Base-by-base conservation (phyloP, 1,140 invertebrate genomes). In the Zaprionus nigranus region DNA sequence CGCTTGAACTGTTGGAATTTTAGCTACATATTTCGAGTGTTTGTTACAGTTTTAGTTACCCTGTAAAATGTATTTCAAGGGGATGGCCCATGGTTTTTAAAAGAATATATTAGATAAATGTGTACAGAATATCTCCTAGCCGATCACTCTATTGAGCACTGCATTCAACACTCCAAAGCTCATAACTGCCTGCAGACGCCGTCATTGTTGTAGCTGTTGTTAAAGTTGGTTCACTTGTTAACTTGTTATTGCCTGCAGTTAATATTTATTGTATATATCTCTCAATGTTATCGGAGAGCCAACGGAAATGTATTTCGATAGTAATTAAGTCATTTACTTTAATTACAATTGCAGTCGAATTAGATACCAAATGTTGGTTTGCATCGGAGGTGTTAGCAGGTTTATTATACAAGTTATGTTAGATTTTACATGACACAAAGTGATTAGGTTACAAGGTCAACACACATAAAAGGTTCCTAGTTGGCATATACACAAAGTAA, bases 251-350 rank as follows among this genome's bases (percentile, higher is more conserved):
- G 46, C 49, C 36, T 60, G 28, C 17, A 36, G 22, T 49, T 75
- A 67, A 71, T 64, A 67, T 65, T 46, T 67, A 56, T n/a, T n/a
- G n/a, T n/a, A n/a, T 70, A 71, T 87, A 86, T 82, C 79, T 80
- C 36, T 86, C 83, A 86, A 88, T 87, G 84, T 73, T 88, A 87
- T 81, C 75, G 68, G 51, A 68, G 62, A 65, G 69, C 54, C 74
- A 75, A 73, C 84, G 84, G 84, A 87, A 87, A 88, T 87, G 84
- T 79, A 34, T 34, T 78, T 63, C 9, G 28, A 26, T 64, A 54
- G 62, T 62, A 82, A 82, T 71, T 75, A 40, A 36, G 53, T 58
- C 58, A 63, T 53, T 63, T 15, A 59, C 9, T 62, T 56, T 71
- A 74, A 71, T 75, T 72, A 54, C 13, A 53, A 53, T 38, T 53